These are phyloP conservation scores for Leptinotarsa texana DNA, from an alignment of 1,140 invertebrate genomes.

Conservation along the genomic window DNA sequence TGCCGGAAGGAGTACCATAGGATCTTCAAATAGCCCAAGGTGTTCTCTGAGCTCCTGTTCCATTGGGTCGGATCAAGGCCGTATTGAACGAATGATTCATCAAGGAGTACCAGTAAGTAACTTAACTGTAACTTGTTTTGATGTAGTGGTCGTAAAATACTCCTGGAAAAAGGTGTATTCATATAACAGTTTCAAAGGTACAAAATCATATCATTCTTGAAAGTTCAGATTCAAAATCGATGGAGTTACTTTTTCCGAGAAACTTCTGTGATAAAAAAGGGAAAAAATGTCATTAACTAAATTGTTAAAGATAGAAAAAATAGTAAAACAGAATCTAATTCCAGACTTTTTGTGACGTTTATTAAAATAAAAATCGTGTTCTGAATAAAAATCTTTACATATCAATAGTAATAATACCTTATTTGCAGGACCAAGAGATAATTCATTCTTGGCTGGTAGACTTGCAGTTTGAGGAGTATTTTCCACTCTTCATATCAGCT, in stretches of 20 bases:
- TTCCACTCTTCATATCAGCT: conserved; percentile 88
- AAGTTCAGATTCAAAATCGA: no score
- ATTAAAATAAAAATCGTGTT: no score
- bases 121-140: not conserved
- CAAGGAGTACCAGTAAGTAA: conserved; percentile 64
- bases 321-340: no score
- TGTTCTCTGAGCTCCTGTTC: conserved; percentile 74
- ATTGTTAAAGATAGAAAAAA: no score
- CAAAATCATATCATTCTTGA: no score
- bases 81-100: conserved; percentile 67
- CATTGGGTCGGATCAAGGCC: conserved; percentile 72
- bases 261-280: no score
- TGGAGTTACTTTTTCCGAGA: no score
- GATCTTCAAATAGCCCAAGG: conserved; percentile 56
- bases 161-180: no score
- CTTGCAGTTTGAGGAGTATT: conserved; percentile 95
- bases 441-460: conserved; percentile 93
- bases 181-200: not conserved
- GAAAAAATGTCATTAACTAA: no score
- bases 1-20: conserved; percentile 53
- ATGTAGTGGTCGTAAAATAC: not conserved
- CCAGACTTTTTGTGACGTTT: no score
- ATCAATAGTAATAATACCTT: not conserved
- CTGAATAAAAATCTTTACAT: no score
- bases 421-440: conserved; percentile 83